These are phyloP conservation scores for Hemibagrus wyckioides DNA, from an alignment of 2,113 vertebrate species.

Conservation along the genomic window DNA sequence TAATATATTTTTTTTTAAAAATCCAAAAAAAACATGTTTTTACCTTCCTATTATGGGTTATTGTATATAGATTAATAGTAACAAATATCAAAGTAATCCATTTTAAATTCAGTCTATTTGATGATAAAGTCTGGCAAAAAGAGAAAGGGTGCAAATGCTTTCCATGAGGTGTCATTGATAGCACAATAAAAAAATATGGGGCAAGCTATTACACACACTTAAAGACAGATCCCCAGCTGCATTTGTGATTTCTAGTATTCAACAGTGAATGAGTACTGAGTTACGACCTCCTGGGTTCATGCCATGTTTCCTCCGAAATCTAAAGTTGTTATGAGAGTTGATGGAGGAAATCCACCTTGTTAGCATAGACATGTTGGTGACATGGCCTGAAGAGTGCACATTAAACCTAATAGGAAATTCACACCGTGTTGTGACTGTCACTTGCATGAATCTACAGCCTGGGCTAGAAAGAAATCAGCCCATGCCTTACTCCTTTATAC, in stretches of 20 bases:
- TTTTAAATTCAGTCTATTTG: background rate
- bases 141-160: background rate
- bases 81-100: background rate
- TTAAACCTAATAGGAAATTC: background rate
- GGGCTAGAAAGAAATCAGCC: background rate
- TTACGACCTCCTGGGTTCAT: background rate
- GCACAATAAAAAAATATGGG: background rate
- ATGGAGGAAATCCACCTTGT: background rate
- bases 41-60: background rate
- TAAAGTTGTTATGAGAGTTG: background rate
- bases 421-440: background rate
- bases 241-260: background rate
- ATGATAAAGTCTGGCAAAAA: background rate
- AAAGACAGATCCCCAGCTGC: background rate
- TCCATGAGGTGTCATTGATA: background rate
- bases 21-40: background rate
- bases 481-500: background rate
- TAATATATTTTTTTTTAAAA: background rate
- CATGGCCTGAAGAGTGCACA: background rate
- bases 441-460: background rate
- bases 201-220: background rate
- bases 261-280: background rate
- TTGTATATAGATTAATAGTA: background rate
- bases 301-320: background rate
- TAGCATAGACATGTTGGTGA: background rate